Percentiles rank a stretch among this genome's conserved stretches.
phyloP scores from a whole-genome alignment of 2,888 invertebrate species.

The Stramonita haemastoma region DNA sequence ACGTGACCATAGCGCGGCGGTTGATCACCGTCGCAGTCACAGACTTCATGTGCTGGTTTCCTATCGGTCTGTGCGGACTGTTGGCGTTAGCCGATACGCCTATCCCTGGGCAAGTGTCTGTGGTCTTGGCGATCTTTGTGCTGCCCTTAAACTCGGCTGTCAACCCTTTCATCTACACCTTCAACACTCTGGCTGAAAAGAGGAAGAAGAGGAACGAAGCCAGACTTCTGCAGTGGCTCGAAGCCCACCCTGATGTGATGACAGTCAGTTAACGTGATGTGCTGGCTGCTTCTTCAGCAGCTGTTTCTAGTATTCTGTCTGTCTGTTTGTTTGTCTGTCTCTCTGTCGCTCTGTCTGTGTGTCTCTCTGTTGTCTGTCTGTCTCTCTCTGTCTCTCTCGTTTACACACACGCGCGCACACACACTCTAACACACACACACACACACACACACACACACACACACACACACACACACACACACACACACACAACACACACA shows the following conservation, averaged over 20 bases:
- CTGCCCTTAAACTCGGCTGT: constrained; percentile 3
- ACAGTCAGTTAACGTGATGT: no score
- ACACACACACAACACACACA: no score
- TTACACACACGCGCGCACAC: no score
- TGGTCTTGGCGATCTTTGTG: background rate
- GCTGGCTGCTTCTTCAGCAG: no score
- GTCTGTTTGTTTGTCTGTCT: no score
- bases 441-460: no score
- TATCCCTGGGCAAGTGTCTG: background rate
- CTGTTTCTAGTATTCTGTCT: no score
- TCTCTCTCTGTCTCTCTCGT: no score
- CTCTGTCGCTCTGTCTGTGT: no score
- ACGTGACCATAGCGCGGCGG: background rate
- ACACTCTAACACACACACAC: no score
- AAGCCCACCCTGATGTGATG: background rate
- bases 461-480: no score
- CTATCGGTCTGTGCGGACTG: constrained; percentile 2
- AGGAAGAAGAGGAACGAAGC: background rate
- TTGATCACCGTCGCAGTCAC: background rate
- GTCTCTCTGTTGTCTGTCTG: no score
- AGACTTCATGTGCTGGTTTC: constrained; percentile 21
- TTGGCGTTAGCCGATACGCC: background rate
- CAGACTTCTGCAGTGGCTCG: background rate
- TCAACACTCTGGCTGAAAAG: background rate
- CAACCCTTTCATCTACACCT: constrained; percentile 6